Base-by-base conservation (phyloP, 2,797 vertebrate species). In the Neosilurus hyrtlii region DNA sequence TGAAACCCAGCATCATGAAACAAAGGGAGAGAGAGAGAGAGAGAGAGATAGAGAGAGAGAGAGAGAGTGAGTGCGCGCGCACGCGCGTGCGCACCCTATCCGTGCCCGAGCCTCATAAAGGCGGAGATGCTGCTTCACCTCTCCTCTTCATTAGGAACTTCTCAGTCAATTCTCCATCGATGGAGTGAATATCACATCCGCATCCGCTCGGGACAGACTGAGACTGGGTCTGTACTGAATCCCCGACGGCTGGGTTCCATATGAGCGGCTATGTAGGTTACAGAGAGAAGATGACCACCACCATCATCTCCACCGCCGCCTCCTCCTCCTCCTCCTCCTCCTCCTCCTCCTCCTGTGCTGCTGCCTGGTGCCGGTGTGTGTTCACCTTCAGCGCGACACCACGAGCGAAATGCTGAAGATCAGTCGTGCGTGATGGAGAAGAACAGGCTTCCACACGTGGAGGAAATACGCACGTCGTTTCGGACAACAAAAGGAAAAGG, bases 311-410 rank as follows among this genome's bases (percentile, higher is more conserved):
- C n/a, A 20, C 22, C 57, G 4, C 57, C 3, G 18, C 18, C 18
- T 61, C 3, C 15, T 4, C 8, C 49, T 24, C 49, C 51, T 11
- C 51, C 24, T 35, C 18, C 26, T 74, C 9, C 54, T 57, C 3
- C 37, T 61, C 4, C 20, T 61, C 30, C 54, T 9, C 3, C 4
- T 71, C 9, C 37, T 51, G 2, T 72, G 16, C 73, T 43, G 26
- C 18, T 22, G 57, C 59, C n/a, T 49, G 75, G 59, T 51, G 14
- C 75, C 75, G 59, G 75, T 63, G 61, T 78, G 59, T 52, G 61
- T 78, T 78, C 61, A 78, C 76, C 76, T 65, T 78, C 76, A 78
- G 43, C 37, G 76, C 37, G n/a, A 63, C 75, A 63, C 75, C 63
- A 2, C 59, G 75, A 11, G 14, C n/a, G n/a, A 59, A 78, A 78